phyloP scores from a whole-genome alignment of 2,888 invertebrate species.

The Conistra vaccinii region DNA sequence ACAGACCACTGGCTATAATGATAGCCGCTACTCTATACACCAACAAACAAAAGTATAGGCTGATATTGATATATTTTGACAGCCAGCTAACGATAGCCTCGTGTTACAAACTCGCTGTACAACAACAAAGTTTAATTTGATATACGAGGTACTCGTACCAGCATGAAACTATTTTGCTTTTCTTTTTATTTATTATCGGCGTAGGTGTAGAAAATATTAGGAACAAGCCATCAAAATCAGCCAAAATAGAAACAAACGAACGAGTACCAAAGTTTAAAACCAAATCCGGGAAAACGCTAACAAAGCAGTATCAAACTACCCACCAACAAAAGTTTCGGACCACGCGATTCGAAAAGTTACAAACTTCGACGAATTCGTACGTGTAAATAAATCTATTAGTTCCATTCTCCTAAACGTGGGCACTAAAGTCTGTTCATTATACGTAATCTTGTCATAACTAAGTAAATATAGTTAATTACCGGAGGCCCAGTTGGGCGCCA shows the following conservation, averaged over 20 bases:
- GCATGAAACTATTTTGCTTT: not conserved
- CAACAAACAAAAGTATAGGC: not conserved
- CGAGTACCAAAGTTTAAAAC: conserved; percentile 24
- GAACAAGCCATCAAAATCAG: not conserved
- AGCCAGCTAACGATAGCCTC: not conserved
- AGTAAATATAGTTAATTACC: conserved; percentile 72
- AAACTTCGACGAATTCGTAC: conserved; percentile 27
- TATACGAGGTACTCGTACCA: not conserved
- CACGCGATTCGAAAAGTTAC: conserved; percentile 30
- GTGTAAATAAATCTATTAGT: conserved; percentile 46
- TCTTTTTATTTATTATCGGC: not conserved
- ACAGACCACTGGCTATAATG: not conserved
- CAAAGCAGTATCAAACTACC: conserved; percentile 40
- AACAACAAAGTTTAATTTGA: conserved; percentile 26
- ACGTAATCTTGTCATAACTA: conserved; percentile 69
- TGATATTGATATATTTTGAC: not conserved
- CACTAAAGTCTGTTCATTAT: conserved; percentile 61
- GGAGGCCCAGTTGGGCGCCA: conserved; percentile 51
- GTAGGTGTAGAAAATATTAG: conserved; percentile 8
- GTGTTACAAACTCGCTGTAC: not conserved
- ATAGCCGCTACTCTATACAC: not conserved
- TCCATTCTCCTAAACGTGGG: conserved; percentile 50
- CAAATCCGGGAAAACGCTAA: conserved; percentile 22
- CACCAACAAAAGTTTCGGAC: conserved; percentile 34
- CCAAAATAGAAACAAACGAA: conserved; percentile 17